phyloP scores from a whole-genome alignment of 1,140 invertebrate genomes.

The Pygmarrhopalites habei region DNA sequence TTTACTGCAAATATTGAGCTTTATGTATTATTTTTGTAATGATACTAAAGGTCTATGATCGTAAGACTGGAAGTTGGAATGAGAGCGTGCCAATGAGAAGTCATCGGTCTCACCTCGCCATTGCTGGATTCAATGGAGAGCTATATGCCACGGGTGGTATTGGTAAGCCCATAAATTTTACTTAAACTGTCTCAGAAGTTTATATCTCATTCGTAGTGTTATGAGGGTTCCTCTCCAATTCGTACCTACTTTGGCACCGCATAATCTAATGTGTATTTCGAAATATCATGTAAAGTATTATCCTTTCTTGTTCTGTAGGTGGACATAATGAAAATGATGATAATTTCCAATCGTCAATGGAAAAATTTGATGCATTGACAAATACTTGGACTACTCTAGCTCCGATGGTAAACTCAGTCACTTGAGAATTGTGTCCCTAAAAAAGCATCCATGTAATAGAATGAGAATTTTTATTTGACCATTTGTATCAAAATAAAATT shows the following conservation, averaged over 20 bases:
- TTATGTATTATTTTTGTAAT: too few relatives aligned
- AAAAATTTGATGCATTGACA: slow-evolving; percentile 40
- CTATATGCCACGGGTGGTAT: slow-evolving; percentile 42
- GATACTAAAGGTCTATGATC: slow-evolving; percentile 41
- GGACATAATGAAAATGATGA: slow-evolving; percentile 35
- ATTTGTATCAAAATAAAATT: too few relatives aligned
- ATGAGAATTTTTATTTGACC: too few relatives aligned
- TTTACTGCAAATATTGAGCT: too few relatives aligned
- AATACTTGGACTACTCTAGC: slow-evolving; percentile 39
- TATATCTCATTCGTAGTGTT: neutral
- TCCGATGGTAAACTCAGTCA: slow-evolving; percentile 32
- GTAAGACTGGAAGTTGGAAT: slow-evolving; percentile 38
- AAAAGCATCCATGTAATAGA: too few relatives aligned
- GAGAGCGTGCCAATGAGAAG: slow-evolving; percentile 39
- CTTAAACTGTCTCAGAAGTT: neutral
- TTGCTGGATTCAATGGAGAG: slow-evolving; percentile 39
- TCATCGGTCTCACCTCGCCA: slow-evolving; percentile 39
- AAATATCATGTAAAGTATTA: too few relatives aligned
- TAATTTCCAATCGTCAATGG: slow-evolving; percentile 34
- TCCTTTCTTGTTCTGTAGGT: too few relatives aligned
- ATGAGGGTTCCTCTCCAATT: neutral
- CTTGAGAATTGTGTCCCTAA: too few relatives aligned
- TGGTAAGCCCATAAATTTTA: too few relatives aligned
- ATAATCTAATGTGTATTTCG: too few relatives aligned
- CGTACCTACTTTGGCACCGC: neutral